Conservation (phyloP, 2,113 vertebrate genomes). For the Pituophis catenifer region DNA sequence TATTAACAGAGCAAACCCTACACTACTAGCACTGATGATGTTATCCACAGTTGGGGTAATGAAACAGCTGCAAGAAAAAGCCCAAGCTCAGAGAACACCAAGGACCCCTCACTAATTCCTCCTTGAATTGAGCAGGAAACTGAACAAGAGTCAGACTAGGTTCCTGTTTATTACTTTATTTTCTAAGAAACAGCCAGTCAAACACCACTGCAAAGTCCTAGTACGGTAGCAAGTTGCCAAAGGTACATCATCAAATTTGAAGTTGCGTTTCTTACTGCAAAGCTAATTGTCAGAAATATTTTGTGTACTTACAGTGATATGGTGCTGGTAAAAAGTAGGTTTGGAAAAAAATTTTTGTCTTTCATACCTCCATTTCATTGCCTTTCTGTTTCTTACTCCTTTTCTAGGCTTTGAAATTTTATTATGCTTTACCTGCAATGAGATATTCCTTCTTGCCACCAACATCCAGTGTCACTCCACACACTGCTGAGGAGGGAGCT, state of each 20-base stretch:
- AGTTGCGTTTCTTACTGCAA: background rate
- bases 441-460: conserved; percentile 90
- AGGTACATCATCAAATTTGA: background rate
- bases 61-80: background rate
- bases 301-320: background rate
- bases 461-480: conserved; percentile 84
- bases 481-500: conserved; percentile 83
- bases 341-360: background rate
- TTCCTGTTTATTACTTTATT: background rate
- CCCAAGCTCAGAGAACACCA: background rate
- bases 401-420: background rate
- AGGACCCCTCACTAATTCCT: background rate
- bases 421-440: conserved; percentile 79
- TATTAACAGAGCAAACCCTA: background rate
- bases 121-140: background rate
- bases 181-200: background rate
- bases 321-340: background rate
- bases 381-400: background rate
- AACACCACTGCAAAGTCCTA: background rate
- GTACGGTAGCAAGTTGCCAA: background rate
- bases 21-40: background rate
- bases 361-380: background rate
- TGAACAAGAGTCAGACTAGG: background rate
- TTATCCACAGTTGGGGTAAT: background rate
- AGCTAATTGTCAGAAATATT: background rate